Conservation (phyloP, 2,888 invertebrate species). For the Philaethria dido region DNA sequence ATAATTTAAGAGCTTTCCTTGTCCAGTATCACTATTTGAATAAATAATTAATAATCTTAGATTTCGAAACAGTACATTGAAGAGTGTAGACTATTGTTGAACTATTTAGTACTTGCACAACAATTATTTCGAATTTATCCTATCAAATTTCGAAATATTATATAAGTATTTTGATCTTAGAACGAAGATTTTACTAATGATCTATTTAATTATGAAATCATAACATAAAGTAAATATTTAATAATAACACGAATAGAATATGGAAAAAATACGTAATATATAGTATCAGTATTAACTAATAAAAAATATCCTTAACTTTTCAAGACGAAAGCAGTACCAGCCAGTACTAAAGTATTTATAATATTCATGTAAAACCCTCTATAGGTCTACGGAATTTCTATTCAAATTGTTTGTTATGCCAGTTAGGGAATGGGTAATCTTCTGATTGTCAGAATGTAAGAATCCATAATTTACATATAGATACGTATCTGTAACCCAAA, state of each 20-base stretch:
- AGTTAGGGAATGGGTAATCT: constrained; percentile 36
- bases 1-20: not conserved
- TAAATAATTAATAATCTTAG: not conserved
- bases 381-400: constrained; percentile 36
- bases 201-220: no score
- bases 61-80: not conserved
- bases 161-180: no score
- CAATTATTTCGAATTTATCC: no score
- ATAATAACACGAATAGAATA: not conserved
- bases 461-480: constrained; percentile 75
- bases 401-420: constrained; percentile 38
- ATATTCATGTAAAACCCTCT: constrained; percentile 26
- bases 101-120: no score
- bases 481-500: constrained; percentile 68
- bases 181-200: no score
- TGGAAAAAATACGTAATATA: not conserved
- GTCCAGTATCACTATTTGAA: not conserved
- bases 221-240: no score
- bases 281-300: not conserved
- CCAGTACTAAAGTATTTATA: constrained; percentile 10
- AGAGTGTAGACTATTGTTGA: no score
- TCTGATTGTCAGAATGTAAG: constrained; percentile 49
- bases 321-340: not conserved
- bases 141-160: no score
- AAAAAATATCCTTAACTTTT: not conserved